Base-by-base conservation (phyloP, 2,888 invertebrate genomes). In the Dastarcus helophoroides region DNA sequence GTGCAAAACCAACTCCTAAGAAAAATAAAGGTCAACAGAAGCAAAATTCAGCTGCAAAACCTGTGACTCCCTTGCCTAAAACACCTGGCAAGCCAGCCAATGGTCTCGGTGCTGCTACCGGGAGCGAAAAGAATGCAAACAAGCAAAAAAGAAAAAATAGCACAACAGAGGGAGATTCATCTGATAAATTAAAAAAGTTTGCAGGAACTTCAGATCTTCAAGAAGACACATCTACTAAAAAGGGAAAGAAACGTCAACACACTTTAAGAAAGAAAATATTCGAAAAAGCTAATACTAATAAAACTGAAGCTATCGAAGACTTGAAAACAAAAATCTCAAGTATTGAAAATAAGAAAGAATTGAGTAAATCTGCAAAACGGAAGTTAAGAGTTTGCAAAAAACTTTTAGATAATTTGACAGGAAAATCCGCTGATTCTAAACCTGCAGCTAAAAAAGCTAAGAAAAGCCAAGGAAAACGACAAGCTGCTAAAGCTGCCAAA, bases 361-460 rank as follows among this genome's bases (percentile, higher is more conserved):
- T 42, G 5, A 35, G 47, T 1, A 51, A 50, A 39, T 44, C 47
- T 4, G 48, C 42, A 4, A 44, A 35, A 30, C 40, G 32, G 12
- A 50, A 45, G 31, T 15, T 51, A 15, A 38, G 22, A 15, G 1
- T 33, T 1, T 36, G 42, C 5, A 36, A 34, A 4, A 37, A 33
- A 14, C 19, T 48, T 14, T 35, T 39, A 25, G 14, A 29, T 5
- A 29, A 32, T 15, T 29, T 31, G 11, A 36, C 32, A 22, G 42
- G 34, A 17, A 21, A 29, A 22, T 24, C 15, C 33, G 1, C 15
- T 22, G 36, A 5, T n/a, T 22, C 25, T 9, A 21, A 3, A 14
- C 14, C 26, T 2, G 31, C 32, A 11, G 36, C 22, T 16, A 29
- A 24, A 7, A 34, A 29, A 21, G 24, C 9, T 10, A 32, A 33